phyloP scores from a whole-genome alignment of 2,797 vertebrate genomes.

The Tokudaia muenninki region DNA sequence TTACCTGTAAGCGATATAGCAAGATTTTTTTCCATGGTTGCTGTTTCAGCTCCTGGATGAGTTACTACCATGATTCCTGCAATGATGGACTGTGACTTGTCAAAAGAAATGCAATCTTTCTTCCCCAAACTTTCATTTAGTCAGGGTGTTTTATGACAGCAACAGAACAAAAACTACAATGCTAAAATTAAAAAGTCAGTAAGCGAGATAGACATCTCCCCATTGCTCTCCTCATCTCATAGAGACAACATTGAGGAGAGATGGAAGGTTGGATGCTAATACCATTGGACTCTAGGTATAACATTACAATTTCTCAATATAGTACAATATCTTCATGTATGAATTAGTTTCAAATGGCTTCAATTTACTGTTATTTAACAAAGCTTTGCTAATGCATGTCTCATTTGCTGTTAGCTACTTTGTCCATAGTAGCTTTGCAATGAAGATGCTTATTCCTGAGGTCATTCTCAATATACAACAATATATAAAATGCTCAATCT shows the following conservation, averaged over 20 bases:
- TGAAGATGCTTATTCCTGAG: background rate
- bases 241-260: background rate
- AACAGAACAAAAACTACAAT: background rate
- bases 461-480: background rate
- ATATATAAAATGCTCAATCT: background rate
- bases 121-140: background rate
- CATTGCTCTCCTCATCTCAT: accelerated
- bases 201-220: background rate
- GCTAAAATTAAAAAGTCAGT: background rate
- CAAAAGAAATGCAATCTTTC: background rate
- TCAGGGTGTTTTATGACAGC: background rate
- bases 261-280: background rate
- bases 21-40: background rate
- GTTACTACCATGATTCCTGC: background rate
- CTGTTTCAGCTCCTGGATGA: background rate
- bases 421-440: background rate
- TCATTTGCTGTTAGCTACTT: background rate
- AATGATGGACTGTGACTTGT: background rate
- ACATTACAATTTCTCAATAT: background rate
- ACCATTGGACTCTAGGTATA: background rate
- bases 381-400: background rate
- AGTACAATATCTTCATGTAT: background rate
- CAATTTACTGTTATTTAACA: background rate
- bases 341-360: background rate
- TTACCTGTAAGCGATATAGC: background rate